phyloP scores from a whole-genome alignment of 2,888 invertebrate species.

The Tillus elongatus region DNA sequence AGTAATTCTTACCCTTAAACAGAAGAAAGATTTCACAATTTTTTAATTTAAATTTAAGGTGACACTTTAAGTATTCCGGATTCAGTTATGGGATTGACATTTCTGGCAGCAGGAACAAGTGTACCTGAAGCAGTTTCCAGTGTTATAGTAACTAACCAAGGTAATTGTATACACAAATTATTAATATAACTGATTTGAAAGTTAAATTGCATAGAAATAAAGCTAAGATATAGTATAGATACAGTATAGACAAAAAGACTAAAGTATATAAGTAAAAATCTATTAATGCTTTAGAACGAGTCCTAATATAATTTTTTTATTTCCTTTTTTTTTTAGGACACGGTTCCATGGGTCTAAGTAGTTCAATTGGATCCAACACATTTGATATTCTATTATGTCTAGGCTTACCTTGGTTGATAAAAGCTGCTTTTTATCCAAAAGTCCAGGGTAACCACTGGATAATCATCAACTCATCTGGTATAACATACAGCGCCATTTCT shows the following conservation, averaged over 20 bases:
- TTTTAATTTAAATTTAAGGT: constrained; percentile 44
- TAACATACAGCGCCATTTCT: constrained; percentile 67
- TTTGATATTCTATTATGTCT: constrained; percentile 72
- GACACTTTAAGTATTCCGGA: constrained; percentile 73
- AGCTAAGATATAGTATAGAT: too few relatives aligned
- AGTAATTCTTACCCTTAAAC: too few relatives aligned
- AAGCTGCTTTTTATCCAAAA: constrained; percentile 53
- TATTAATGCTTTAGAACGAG: too few relatives aligned
- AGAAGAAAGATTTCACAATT: background rate
- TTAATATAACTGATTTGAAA: constrained; percentile 7
- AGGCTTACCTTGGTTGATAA: constrained; percentile 70
- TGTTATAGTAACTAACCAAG: constrained; percentile 73
- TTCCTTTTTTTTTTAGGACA: constrained; percentile 50
- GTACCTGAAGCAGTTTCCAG: constrained; percentile 82
- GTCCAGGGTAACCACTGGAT: constrained; percentile 51
- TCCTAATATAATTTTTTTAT: too few relatives aligned
- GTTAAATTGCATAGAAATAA: too few relatives aligned
- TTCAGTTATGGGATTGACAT: constrained; percentile 76
- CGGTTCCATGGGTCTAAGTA: constrained; percentile 72
- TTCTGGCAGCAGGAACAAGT: constrained; percentile 77
- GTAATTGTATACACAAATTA: too few relatives aligned
- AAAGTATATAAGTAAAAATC: too few relatives aligned
- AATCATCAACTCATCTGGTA: constrained; percentile 63
- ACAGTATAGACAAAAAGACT: too few relatives aligned
- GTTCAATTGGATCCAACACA: constrained; percentile 73